A percentile compares a stretch with the other conserved stretches of the same genome.
Evolutionary conservation across 2,113 vertebrate genomes (phyloP).

Genomic region (Glaucidium brasilianum): DNA sequence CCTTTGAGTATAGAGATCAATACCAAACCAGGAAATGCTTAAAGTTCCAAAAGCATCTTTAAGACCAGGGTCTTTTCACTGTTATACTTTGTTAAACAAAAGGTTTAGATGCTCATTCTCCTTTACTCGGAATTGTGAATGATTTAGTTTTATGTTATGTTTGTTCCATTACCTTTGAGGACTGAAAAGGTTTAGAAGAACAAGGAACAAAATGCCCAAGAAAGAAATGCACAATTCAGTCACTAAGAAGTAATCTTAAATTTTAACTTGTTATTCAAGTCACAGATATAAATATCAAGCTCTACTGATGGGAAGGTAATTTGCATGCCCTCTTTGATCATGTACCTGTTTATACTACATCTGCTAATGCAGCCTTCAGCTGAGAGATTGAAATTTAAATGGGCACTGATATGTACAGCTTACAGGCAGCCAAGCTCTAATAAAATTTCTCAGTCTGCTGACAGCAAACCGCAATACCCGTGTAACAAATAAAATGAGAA

Average conservation of each 20-base stretch:
- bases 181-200: background rate
- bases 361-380: background rate
- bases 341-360: background rate
- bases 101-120: background rate
- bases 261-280: background rate
- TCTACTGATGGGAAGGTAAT: background rate
- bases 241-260: background rate
- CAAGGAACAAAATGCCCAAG: background rate
- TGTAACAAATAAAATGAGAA: background rate
- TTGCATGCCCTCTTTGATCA: background rate
- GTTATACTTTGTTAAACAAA: background rate
- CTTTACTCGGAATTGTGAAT: background rate
- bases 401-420: background rate
- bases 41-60: background rate
- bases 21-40: background rate
- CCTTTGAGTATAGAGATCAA: background rate
- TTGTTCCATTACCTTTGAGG: background rate
- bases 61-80: background rate
- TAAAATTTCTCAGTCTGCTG: background rate
- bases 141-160: background rate
- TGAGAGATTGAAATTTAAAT: background rate
- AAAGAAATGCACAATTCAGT: rapidly evolving
- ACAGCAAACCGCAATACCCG: background rate
- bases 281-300: background rate
- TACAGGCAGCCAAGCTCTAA: background rate